A percentile compares a stretch with the other conserved stretches of the same genome.
These are phyloP conservation scores for Phyllotis vaccarum DNA, from an alignment of 2,797 vertebrate genomes.

Conservation along the genomic window DNA sequence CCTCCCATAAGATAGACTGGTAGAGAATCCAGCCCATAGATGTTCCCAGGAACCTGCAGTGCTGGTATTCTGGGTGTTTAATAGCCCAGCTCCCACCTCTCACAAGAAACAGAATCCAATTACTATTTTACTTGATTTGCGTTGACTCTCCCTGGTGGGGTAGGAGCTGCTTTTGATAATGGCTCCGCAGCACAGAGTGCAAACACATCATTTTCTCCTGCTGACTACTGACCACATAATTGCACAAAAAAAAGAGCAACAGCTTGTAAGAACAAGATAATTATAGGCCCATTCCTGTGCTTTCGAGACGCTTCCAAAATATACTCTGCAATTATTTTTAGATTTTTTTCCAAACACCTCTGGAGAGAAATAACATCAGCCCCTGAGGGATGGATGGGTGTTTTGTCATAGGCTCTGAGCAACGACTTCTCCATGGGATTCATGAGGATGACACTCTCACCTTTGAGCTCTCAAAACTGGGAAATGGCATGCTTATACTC, in stretches of 20 bases:
- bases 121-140: fast-evolving
- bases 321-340: neutral
- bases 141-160: neutral
- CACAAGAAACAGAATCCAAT: neutral
- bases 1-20: neutral
- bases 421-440: neutral
- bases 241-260: neutral
- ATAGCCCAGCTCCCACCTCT: neutral
- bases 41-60: neutral
- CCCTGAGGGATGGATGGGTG: neutral
- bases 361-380: constrained; percentile 29
- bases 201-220: fast-evolving
- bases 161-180: neutral
- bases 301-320: neutral
- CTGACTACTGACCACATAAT: constrained; percentile 18
- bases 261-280: constrained; percentile 14
- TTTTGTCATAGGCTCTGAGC: neutral
- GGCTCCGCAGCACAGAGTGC: neutral
- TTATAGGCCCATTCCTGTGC: neutral
- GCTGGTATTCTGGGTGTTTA: neutral
- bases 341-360: constrained; percentile 25
- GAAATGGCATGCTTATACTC: too few species aligned
- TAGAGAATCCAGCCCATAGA: neutral
- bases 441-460: neutral
- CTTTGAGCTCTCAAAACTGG: too few species aligned